Evolutionary conservation across 2,888 invertebrate genomes (phyloP), one percentile per base, ranked within the genome.

Genomic region (Metacarcinus magister): DNA sequence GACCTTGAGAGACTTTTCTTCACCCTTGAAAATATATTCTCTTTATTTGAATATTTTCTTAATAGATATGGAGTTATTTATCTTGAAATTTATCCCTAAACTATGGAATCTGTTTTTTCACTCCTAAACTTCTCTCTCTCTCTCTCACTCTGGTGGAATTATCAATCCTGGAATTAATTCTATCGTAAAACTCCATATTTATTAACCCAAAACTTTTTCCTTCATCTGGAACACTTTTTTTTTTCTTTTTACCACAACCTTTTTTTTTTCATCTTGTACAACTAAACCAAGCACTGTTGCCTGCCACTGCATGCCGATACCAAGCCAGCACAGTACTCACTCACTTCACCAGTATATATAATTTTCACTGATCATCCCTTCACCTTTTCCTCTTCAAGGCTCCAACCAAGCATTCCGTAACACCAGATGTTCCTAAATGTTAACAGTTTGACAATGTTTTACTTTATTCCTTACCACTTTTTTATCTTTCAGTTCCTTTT

Each of bases 401-500:
- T 39, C 39, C 87, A 10, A 8, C 32, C 87, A 87, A 10, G 10
- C 75, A n/a, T 39, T 87, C 87, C 87, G 39, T n/a, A 39, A 19
- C 87, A 87, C 87, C 87, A 87, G 39, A 39, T 13, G 87, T 19
- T 16, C 39, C n/a, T 10, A 39, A 87, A 39, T 39, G 87, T 87
- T 87, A 13, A 87, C 16, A 39, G 87, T 39, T 87, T 87, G 87
- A 87, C 16, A 16, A 39, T 39, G 39, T 87, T 87, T 87, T 87
- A 87, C 87, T 39, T 19, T 32, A n/a, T 87, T 87, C n/a, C 87
- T 87, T 32, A 87, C 87, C 16, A 39, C 87, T 87, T 32, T 75
- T 39, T 87, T 87, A 16, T 39, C 87, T 87, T 87, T 87, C 87
- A 87, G 87, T 87, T 32, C 87, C 87, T 87, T 10, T 8, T 39